These are phyloP conservation scores for Heliconius eleuchia DNA, from an alignment of 1,140 invertebrate species.

Conservation along the genomic window DNA sequence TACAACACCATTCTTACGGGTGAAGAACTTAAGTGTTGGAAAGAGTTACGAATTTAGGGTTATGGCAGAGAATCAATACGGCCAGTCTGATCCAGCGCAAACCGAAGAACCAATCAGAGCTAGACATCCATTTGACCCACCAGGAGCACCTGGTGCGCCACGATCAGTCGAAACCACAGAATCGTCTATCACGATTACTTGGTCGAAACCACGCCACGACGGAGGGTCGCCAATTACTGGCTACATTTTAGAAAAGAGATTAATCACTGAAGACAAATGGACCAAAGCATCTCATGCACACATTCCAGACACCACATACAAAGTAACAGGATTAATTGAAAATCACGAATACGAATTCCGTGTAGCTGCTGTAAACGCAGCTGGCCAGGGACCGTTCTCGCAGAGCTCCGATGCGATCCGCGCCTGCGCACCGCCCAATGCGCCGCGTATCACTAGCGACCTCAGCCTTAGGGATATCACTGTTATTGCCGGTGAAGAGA, in stretches of 20 bases:
- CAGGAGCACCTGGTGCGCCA: slow-evolving; percentile 94
- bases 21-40: slow-evolving; percentile 95
- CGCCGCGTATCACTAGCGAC: slow-evolving; percentile 96
- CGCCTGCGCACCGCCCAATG: slow-evolving; percentile 91
- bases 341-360: slow-evolving; percentile 99
- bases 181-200: slow-evolving; percentile 96
- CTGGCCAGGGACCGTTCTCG: slow-evolving; percentile 95
- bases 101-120: slow-evolving; percentile 95
- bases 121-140: slow-evolving; percentile 97
- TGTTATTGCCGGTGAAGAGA: slow-evolving; percentile 96
- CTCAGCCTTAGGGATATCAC: slow-evolving; percentile 96
- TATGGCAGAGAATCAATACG: slow-evolving; percentile 98
- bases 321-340: slow-evolving; percentile 93
- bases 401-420: slow-evolving; percentile 94
- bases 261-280: slow-evolving; percentile 95
- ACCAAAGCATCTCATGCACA: slow-evolving; percentile 92
- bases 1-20: slow-evolving; percentile 92
- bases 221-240: slow-evolving; percentile 95
- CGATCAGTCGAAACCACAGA: slow-evolving; percentile 93
- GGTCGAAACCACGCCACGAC: slow-evolving; percentile 96
- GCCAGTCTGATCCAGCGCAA: slow-evolving; percentile 94
- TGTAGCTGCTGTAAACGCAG: slow-evolving; percentile 97
- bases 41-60: slow-evolving; percentile 98
- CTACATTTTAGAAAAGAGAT: slow-evolving; percentile 95
- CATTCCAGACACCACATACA: slow-evolving; percentile 90